Percentiles rank a stretch among this genome's conserved stretches.
Conservation (phyloP, 2,888 invertebrate species). For the Julus scanicus region DNA sequence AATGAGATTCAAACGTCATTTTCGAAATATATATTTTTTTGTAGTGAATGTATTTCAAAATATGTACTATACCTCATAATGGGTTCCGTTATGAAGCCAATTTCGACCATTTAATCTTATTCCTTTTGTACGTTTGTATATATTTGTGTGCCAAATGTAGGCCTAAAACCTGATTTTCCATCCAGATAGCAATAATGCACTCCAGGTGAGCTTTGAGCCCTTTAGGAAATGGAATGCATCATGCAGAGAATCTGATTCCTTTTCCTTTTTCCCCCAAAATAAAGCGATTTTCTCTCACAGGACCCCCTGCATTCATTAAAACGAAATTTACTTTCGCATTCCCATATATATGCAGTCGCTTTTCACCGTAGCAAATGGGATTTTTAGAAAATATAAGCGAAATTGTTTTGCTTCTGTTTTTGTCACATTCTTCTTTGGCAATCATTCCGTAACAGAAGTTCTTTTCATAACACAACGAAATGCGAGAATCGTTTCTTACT, state of each 20-base stretch:
- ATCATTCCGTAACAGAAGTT: slow-evolving; percentile 11
- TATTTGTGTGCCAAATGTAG: neutral
- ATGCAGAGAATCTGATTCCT: slow-evolving; percentile 19
- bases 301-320: slow-evolving; percentile 19
- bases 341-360: neutral
- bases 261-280: neutral
- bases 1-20: too few species aligned
- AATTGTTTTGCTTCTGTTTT: slow-evolving; percentile 3
- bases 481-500: neutral
- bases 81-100: neutral
- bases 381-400: neutral
- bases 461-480: neutral
- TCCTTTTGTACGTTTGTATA: neutral
- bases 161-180: neutral
- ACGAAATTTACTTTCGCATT: neutral
- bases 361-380: neutral
- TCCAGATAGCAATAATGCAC: neutral
- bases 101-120: neutral
- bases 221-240: slow-evolving; percentile 19
- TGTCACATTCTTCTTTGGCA: slow-evolving; percentile 3
- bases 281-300: slow-evolving; percentile 11
- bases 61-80: neutral
- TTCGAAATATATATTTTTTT: too few species aligned
- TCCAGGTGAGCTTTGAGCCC: slow-evolving; percentile 10
- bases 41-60: too few species aligned